Evolutionary conservation across 2,797 vertebrate species (phyloP).

Genomic region (Phoebastria nigripes): DNA sequence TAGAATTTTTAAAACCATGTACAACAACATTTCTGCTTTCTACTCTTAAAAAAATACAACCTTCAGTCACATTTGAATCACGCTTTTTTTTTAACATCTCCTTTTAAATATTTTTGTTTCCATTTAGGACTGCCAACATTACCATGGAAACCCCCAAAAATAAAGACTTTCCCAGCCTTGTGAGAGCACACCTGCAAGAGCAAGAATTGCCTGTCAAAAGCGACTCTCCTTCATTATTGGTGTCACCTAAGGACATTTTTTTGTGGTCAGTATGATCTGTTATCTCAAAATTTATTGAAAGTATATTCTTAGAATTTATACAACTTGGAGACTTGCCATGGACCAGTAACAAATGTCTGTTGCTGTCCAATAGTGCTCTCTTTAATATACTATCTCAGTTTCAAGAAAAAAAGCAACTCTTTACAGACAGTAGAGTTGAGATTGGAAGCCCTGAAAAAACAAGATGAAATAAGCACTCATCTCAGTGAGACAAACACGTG

Average conservation of each 20-base stretch:
- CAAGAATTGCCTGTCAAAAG: conserved; percentile 10
- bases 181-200: conserved; percentile 55
- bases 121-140: conserved; percentile 58
- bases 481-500: background rate
- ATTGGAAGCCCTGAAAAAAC: background rate
- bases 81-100: background rate
- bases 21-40: background rate
- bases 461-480: background rate
- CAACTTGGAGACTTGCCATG: background rate
- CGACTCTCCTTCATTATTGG: background rate
- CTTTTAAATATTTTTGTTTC: conserved; percentile 64
- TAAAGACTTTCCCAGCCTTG: conserved; percentile 46
- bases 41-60: conserved; percentile 10
- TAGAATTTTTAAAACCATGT: background rate
- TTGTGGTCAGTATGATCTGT: background rate
- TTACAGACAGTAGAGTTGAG: background rate
- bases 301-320: background rate
- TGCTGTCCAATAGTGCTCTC: background rate
- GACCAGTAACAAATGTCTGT: background rate
- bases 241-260: conserved; percentile 46
- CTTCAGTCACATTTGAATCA: conserved; percentile 13
- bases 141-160: conserved; percentile 53
- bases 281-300: background rate
- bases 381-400: background rate
- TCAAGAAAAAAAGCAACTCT: background rate